Conservation (phyloP, 2,888 invertebrate genomes). For the Corythucha ciliata region DNA sequence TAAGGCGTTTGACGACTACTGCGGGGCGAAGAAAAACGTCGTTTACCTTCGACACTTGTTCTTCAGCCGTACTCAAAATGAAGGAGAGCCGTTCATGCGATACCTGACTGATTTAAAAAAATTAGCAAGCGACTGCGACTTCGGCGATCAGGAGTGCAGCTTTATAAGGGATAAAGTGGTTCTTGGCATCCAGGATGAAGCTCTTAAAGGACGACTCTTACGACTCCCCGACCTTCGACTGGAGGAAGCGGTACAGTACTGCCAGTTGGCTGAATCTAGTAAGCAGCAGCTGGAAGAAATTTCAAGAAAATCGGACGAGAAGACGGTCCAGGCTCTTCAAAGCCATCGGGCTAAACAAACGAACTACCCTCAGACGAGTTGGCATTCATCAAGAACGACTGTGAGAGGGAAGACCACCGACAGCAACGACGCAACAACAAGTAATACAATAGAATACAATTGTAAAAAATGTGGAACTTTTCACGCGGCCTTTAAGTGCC, state of each 20-base stretch:
- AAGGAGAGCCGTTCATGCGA: background rate
- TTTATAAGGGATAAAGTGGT: constrained; percentile 9
- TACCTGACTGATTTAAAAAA: constrained; percentile 5
- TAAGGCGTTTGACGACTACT: constrained; percentile 3
- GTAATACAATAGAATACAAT: too few relatives aligned
- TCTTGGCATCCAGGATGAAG: background rate
- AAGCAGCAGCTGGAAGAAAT: too few relatives aligned
- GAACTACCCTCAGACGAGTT: too few relatives aligned
- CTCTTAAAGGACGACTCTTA: background rate
- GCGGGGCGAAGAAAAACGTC: constrained; percentile 2
- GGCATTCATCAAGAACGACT: too few relatives aligned
- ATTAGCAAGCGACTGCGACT: constrained; percentile 1
- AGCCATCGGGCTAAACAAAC: too few relatives aligned
- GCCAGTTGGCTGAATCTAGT: background rate
- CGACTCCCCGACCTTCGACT: constrained; percentile 4
- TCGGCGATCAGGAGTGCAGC: constrained; percentile 3
- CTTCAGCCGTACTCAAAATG: background rate
- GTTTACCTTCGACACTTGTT: constrained; percentile 11
- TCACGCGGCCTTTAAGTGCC: constrained; percentile 25
- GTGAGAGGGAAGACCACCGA: too few relatives aligned
- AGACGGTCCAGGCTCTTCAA: too few relatives aligned
- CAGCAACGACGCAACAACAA: too few relatives aligned
- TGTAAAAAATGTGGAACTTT: constrained; percentile 26
- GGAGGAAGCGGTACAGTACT: background rate
- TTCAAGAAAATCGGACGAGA: too few relatives aligned